Percentiles rank a stretch among this genome's conserved stretches.
Conservation (phyloP, 2,797 vertebrate genomes). For the Chromis chromis region DNA sequence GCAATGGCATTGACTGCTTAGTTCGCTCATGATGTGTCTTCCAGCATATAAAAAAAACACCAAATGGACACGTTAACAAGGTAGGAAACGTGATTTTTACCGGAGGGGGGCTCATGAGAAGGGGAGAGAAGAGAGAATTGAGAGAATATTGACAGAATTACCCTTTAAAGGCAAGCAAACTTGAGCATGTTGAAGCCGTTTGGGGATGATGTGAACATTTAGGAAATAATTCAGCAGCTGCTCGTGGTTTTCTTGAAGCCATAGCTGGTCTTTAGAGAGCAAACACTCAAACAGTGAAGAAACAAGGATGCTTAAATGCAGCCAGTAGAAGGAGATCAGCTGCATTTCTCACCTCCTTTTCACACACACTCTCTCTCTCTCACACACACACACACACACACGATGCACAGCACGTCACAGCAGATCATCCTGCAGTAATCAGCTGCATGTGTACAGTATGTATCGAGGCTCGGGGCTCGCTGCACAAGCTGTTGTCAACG, state of each 20-base stretch:
- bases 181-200: no score
- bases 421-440: slow-evolving; percentile 55
- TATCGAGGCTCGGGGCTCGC: slow-evolving; percentile 1
- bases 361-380: neutral
- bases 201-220: neutral
- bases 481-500: slow-evolving; percentile 30
- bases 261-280: neutral
- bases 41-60: no score
- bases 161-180: no score
- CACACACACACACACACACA: slow-evolving; percentile 7
- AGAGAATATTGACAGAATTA: no score
- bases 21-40: no score
- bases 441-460: slow-evolving; percentile 36
- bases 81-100: no score
- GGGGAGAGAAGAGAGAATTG: no score
- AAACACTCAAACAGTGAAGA: neutral
- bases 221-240: neutral
- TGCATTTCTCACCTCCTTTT: slow-evolving; percentile 22
- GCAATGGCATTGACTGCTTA: no score
- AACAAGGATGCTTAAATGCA: slow-evolving; percentile 4
- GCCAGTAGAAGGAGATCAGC: slow-evolving; percentile 23
- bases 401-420: slow-evolving; percentile 32
- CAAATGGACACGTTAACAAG: no score
- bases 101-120: no score
- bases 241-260: neutral